Conservation (phyloP, 23 tunicate genomes). For the Styela plicata region DNA sequence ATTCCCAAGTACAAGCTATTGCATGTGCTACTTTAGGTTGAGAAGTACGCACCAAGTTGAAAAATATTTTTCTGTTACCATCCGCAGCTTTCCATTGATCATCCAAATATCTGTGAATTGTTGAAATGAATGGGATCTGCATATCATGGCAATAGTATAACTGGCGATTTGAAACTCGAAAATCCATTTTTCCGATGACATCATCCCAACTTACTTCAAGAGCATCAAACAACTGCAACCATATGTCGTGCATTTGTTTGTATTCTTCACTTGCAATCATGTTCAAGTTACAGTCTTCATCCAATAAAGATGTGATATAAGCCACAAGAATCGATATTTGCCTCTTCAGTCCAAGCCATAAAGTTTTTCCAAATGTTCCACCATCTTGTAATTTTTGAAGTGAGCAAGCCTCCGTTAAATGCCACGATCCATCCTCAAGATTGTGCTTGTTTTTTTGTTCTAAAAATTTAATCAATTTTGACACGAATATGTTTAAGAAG, state of each 20-base stretch:
- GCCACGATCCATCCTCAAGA: slow-evolving; percentile 14
- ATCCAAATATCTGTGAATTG: not conserved
- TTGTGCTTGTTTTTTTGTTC: slow-evolving; percentile 12
- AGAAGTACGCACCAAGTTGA: not conserved
- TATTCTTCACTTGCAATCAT: not conserved
- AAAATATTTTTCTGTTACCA: not conserved
- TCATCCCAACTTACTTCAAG: not conserved
- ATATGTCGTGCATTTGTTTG: slow-evolving; percentile 13
- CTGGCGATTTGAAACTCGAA: not conserved
- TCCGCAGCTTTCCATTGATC: not conserved
- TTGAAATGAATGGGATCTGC: slow-evolving; percentile 7
- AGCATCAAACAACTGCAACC: slow-evolving; percentile 35
- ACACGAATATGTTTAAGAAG: slow-evolving; percentile 19
- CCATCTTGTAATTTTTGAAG: slow-evolving; percentile 51
- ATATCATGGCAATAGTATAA: not conserved
- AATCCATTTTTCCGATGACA: not conserved
- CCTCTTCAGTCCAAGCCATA: slow-evolving; percentile 48
- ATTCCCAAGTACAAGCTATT: not conserved
- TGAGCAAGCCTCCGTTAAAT: slow-evolving; percentile 56
- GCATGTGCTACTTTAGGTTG: not conserved
- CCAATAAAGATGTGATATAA: slow-evolving; percentile 29
- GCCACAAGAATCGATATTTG: slow-evolving; percentile 37
- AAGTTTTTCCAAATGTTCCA: slow-evolving; percentile 51
- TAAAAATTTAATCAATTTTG: slow-evolving; percentile 13
- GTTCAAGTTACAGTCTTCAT: slow-evolving; percentile 46